Evolutionary conservation across 2,113 vertebrate genomes (phyloP), one percentile per base, ranked within the genome.

Genomic region (Poeciliopsis retropinna): DNA sequence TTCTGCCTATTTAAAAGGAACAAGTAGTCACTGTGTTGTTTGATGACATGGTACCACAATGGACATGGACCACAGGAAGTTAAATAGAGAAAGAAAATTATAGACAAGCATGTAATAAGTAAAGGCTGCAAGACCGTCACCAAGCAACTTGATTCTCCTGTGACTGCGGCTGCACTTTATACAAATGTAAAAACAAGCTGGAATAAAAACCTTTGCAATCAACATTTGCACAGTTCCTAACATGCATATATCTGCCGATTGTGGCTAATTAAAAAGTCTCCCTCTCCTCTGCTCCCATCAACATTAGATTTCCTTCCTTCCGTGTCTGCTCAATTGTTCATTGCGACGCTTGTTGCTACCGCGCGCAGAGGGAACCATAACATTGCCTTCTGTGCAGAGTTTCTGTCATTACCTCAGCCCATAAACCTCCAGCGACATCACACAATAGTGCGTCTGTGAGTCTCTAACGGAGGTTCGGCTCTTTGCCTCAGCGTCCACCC

Each of bases 341-440:
- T 61, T 76, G 67, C 41, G 63, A 71, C 66, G 64, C 57, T 12
- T 74, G 77, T 76, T 73, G 65, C 64, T 74, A 72, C 78, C 71
- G 80, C 60, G 80, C 76, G 72, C 77, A 65, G 64, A 71, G 85
- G 74, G 87, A 71, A 68, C 80, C 76, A 82, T 85, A 83, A 85
- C 62, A n/a, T 73, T 60, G 5, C 73, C 76, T 17, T n/a, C 60
- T 27, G 29, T 66, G 71, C 68, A 62, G 67, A 70, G 76, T 75
- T 77, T 85, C 70, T 76, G 74, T 84, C 84, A 80, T 88, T 87
- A 89, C 27, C 76, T 80, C 76, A 78, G 69, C 73, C 71, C 82
- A 87, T 90, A 89, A 90, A 90, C 79, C 73, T 67, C 60, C 80
- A 83, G 14, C 2, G 28, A 87, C 82, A 79, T 67, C 79, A 65